Conservation (phyloP, 2,888 invertebrate genomes). For the Punctoribates punctum region DNA sequence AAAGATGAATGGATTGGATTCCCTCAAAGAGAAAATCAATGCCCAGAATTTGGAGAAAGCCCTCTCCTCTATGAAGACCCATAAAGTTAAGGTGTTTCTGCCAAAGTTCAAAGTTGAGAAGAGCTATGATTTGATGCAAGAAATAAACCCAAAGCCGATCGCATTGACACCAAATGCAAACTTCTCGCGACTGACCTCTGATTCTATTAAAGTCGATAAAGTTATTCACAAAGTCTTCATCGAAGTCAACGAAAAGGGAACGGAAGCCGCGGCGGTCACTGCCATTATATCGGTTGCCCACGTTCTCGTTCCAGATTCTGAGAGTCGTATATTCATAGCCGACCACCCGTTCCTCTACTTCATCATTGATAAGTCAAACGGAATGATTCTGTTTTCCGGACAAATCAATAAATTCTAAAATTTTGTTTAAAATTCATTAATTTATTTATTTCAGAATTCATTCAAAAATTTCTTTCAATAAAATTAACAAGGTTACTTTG, state of each 20-base stretch:
- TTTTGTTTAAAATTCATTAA: too few species aligned
- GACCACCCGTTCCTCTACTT: neutral
- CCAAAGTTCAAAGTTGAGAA: neutral
- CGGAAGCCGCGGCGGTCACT: neutral
- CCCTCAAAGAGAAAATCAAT: neutral
- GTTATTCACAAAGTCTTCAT: neutral
- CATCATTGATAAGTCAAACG: neutral
- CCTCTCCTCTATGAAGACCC: neutral
- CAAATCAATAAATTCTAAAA: neutral
- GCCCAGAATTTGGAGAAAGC: neutral
- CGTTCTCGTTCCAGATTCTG: too few species aligned
- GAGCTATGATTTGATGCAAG: neutral
- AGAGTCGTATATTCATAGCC: neutral
- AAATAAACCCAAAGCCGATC: neutral
- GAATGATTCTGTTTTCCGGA: neutral
- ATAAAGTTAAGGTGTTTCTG: neutral
- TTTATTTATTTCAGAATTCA: too few species aligned
- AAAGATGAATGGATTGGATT: neutral
- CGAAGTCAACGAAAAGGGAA: neutral
- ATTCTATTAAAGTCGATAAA: neutral
- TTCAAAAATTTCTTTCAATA: too few species aligned
- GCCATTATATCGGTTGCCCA: neutral
- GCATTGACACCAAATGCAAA: neutral
- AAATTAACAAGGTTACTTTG: too few species aligned
- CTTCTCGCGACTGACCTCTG: neutral